These are phyloP conservation scores for Aethes cnicana DNA, from an alignment of 2,888 invertebrate genomes.

Conservation along the genomic window DNA sequence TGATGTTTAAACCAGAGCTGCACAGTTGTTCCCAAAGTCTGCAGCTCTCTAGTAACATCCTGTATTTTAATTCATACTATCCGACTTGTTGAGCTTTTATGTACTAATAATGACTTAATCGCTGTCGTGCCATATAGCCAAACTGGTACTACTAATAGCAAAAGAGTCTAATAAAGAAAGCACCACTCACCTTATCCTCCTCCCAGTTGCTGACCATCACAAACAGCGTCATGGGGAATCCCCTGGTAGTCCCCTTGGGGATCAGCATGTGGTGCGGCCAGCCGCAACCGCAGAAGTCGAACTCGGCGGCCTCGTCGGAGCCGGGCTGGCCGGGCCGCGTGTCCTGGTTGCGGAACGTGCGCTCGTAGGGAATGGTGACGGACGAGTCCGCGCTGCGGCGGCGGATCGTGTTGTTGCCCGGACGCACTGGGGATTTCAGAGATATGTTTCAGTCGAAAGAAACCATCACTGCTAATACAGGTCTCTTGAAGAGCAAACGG, in stretches of 20 bases:
- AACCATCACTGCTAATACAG: too few relatives aligned
- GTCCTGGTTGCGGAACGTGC: slow-evolving; percentile 88
- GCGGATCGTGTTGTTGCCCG: slow-evolving; percentile 85
- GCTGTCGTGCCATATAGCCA: too few relatives aligned
- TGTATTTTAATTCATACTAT: too few relatives aligned
- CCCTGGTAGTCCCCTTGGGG: slow-evolving; percentile 86
- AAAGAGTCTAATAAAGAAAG: too few relatives aligned
- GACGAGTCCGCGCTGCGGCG: slow-evolving; percentile 87
- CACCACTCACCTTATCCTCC: slow-evolving; percentile 83
- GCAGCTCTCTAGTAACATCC: too few relatives aligned
- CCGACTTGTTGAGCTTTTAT: too few relatives aligned
- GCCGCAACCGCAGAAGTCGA: slow-evolving; percentile 94
- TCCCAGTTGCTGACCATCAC: slow-evolving; percentile 89
- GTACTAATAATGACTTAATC: too few relatives aligned
- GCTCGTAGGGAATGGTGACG: slow-evolving; percentile 91
- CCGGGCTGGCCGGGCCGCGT: slow-evolving; percentile 82
- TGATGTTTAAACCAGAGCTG: too few relatives aligned
- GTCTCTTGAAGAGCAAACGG: too few relatives aligned
- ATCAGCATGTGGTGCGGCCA: slow-evolving; percentile 93
- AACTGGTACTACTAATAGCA: too few relatives aligned
- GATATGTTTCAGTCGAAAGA: too few relatives aligned
- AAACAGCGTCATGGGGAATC: slow-evolving; percentile 86
- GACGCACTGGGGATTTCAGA: slow-evolving; percentile 84
- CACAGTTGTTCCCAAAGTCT: too few relatives aligned
- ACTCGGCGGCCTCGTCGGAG: slow-evolving; percentile 76